A percentile compares a stretch with the other conserved stretches of the same genome.
phyloP scores from a whole-genome alignment of 2,113 vertebrate genomes.

The Micronycteris hirsuta region DNA sequence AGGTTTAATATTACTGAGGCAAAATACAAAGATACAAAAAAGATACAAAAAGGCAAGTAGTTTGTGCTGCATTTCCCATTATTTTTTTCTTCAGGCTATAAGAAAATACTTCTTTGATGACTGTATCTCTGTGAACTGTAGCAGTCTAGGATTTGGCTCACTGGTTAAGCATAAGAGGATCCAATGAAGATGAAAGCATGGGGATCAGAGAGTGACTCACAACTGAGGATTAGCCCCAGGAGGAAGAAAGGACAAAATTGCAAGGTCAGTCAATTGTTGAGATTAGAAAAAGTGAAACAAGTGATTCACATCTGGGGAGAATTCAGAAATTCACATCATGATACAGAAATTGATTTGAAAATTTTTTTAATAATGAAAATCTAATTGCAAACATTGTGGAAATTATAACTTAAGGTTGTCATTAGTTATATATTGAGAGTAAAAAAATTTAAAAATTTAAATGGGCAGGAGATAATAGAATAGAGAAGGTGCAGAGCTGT shows the following conservation, averaged over 20 bases:
- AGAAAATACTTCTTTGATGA: not conserved
- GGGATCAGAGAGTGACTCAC: not conserved
- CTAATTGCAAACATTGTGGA: not conserved
- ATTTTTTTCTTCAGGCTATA: not conserved
- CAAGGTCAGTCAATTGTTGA: not conserved
- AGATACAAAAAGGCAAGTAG: not conserved
- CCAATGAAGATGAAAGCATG: not conserved
- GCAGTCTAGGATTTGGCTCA: not conserved
- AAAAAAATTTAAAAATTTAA: too few species aligned
- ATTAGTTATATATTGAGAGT: not conserved
- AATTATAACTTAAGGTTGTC: not conserved
- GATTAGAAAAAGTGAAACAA: not conserved
- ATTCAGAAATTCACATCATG: fast-evolving
- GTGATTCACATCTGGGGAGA: not conserved
- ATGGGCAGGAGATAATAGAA: fast-evolving
- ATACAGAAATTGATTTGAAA: not conserved
- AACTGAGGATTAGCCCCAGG: not conserved
- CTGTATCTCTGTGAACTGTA: not conserved
- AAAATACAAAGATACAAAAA: too few species aligned
- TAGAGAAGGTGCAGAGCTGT: fast-evolving
- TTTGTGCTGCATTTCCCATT: not conserved
- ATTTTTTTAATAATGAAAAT: not conserved
- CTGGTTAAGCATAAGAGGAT: not conserved
- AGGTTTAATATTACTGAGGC: not conserved
- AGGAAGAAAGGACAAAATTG: not conserved